Evolutionary conservation across 2,797 vertebrate species (phyloP).

Genomic region (Mus minutoides): DNA sequence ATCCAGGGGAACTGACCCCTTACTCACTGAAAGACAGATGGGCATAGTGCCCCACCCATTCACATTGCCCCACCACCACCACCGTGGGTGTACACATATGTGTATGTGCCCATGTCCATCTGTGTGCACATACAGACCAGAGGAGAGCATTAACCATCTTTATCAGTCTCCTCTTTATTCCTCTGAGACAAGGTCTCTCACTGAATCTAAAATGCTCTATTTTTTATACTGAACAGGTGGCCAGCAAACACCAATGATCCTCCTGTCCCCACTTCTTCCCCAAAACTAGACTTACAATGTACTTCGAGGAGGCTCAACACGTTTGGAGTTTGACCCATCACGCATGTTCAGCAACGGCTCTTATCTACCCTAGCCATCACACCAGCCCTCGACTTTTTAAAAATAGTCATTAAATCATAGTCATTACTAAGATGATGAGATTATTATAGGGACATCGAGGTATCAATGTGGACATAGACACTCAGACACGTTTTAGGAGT

Average conservation of each 20-base stretch:
- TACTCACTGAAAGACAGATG: neutral
- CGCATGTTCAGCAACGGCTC: neutral
- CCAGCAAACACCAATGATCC: neutral
- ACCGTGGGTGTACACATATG: neutral
- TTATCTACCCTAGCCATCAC: neutral
- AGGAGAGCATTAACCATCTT: neutral
- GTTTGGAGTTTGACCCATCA: neutral
- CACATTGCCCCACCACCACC: accelerated
- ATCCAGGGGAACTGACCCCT: too few relatives aligned
- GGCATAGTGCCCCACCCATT: neutral
- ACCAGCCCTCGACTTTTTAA: neutral
- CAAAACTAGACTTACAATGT: neutral
- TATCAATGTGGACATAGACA: neutral
- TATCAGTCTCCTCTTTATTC: neutral
- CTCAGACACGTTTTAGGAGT: neutral
- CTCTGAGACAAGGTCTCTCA: neutral
- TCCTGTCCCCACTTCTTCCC: too few relatives aligned
- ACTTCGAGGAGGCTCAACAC: too few relatives aligned
- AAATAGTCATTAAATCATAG: neutral
- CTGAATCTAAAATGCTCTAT: neutral
- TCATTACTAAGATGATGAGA: neutral
- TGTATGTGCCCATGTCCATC: neutral
- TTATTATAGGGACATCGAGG: neutral
- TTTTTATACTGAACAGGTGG: neutral
- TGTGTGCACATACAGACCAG: neutral